A percentile compares a stretch with the other conserved stretches of the same genome.
These are phyloP conservation scores for Drosophila testacea DNA, from an alignment of 2,888 invertebrate genomes.

Conservation along the genomic window DNA sequence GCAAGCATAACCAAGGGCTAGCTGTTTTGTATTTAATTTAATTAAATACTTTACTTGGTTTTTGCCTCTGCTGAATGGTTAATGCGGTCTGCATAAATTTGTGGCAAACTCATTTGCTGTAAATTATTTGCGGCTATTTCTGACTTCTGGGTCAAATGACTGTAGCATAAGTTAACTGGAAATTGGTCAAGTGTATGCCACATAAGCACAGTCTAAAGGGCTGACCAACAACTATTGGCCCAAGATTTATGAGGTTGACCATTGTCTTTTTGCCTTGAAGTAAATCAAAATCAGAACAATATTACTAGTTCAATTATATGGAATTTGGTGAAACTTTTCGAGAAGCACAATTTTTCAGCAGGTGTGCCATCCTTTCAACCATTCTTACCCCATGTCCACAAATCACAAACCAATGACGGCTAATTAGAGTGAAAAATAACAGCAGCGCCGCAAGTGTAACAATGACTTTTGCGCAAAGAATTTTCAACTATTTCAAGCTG, in stretches of 20 bases:
- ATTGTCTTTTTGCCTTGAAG: constrained; percentile 26
- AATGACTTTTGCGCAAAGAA: constrained; percentile 72
- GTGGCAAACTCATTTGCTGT: constrained; percentile 72
- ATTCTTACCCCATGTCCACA: constrained; percentile 55
- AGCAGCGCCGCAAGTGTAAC: constrained; percentile 59
- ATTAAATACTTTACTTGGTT: constrained; percentile 71
- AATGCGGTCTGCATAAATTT: constrained; percentile 77
- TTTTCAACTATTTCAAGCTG: constrained; percentile 70
- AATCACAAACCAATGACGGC: constrained; percentile 79
- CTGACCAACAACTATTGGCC: constrained; percentile 36
- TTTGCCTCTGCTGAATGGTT: constrained; percentile 61
- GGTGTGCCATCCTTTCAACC: constrained; percentile 32
- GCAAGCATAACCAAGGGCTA: constrained; percentile 22
- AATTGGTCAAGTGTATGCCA: constrained; percentile 60
- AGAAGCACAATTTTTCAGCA: constrained; percentile 26
- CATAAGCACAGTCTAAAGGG: constrained; percentile 2
- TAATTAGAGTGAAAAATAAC: constrained; percentile 75
- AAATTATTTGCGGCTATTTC: constrained; percentile 63
- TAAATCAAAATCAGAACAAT: constrained; percentile 70
- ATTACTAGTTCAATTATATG: constrained; percentile 52
- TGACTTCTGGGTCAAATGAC: constrained; percentile 34
- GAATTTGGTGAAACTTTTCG: constrained; percentile 44
- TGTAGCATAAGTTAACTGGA: constrained; percentile 42
- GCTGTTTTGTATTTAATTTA: constrained; percentile 69
- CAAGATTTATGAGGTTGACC: constrained; percentile 44